These are phyloP conservation scores for Nothoprocta perdicaria DNA, from an alignment of 2,113 vertebrate species.

Conservation along the genomic window DNA sequence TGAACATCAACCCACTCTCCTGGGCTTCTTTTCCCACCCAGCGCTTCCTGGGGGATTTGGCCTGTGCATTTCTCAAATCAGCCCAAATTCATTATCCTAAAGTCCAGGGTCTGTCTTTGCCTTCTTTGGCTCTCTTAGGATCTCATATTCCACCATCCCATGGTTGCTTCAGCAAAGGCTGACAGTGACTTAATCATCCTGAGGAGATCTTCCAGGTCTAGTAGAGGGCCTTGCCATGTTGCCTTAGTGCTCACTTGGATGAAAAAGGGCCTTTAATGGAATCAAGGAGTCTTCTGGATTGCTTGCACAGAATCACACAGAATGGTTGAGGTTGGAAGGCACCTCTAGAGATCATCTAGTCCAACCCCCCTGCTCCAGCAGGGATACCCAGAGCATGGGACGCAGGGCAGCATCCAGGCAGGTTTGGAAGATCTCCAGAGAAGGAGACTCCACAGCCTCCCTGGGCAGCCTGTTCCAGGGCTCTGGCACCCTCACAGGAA, in stretches of 20 bases:
- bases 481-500: no score
- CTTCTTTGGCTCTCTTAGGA: neutral
- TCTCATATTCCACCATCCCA: neutral
- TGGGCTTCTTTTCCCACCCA: neutral
- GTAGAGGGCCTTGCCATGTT: neutral
- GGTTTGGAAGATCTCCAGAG: no score
- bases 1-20: constrained; percentile 17
- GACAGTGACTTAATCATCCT: neutral
- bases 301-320: neutral
- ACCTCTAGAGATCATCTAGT: no score
- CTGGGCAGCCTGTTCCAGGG: no score
- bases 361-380: no score
- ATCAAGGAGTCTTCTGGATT: neutral
- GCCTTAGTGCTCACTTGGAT: neutral
- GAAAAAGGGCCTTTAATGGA: neutral
- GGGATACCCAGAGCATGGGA: no score
- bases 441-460: no score
- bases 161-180: neutral
- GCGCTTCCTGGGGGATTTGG: neutral
- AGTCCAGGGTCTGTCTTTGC: neutral
- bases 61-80: neutral
- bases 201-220: neutral
- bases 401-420: no score
- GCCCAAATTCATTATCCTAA: neutral
- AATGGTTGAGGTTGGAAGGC: no score